Evolutionary conservation across 2,888 invertebrate species (phyloP), one percentile per base, ranked within the genome.

Genomic region (Drosophila phalerata): DNA sequence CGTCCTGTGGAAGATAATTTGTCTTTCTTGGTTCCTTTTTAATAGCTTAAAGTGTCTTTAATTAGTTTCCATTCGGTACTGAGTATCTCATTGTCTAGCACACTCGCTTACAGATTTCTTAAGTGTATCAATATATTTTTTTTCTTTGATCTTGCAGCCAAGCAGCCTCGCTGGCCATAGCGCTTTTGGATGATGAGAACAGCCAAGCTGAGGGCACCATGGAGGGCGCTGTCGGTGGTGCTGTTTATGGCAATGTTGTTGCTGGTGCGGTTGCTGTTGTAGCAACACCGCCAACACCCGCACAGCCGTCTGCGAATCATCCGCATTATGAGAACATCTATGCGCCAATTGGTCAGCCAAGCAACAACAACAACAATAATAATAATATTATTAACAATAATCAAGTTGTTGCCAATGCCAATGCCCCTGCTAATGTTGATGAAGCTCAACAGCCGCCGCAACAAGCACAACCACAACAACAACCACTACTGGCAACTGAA

Each of bases 181-280:
- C 91, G 80, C 75, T 89, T 69, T 69, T 91, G 86, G 93, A 93
- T 90, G 94, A 94, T 88, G 94, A 94, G 81, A 93, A 93, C 81
- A 94, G 94, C 88, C 93, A 93, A 87, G 94, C 94, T 47, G 94
- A 94, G 89, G 94, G 94, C 73, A 93, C 93, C 45, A 93, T 89
- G 70, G 94, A 94, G 87, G 94, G 94, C 71, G 94, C 94, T 62
- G 93, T 93, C 52, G 94, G 94, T 69, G 93, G 93, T 86, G 92
- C 91, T 79, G 79, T 76, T 66, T 83, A 78, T 68, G 78, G 81
- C 19, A 85, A 88, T 64, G 57, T 85, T 57, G 73, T 76, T 13
- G 70, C 48, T 45, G 58, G 38, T 9, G 49, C 19, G 5, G 61
- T 51, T 48, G 74, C 71, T 13, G 68, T 34, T 43, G 69, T 65